Conservation (phyloP, 1,140 invertebrate species). For the Centruroides sculpturatus region DNA sequence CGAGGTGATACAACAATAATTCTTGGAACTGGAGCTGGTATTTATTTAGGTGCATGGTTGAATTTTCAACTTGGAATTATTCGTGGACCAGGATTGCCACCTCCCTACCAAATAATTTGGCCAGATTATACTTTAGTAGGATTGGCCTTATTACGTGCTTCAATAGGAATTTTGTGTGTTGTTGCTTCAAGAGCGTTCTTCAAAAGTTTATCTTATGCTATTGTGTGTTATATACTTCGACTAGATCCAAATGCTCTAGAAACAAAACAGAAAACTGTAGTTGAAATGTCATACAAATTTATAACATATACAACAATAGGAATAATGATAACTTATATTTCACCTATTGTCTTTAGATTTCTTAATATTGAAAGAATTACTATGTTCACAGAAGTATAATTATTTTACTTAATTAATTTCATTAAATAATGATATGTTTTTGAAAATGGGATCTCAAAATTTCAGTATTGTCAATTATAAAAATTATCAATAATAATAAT, state of each 20-base stretch:
- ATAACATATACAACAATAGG: constrained; percentile 58
- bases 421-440: no score
- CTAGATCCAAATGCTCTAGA: constrained; percentile 37
- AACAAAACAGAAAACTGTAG: constrained; percentile 25
- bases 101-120: constrained; percentile 62
- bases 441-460: no score
- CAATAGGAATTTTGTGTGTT: constrained; percentile 55
- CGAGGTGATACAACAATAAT: constrained; percentile 77
- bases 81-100: constrained; percentile 30
- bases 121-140: constrained; percentile 52
- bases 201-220: constrained; percentile 50
- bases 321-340: constrained; percentile 54
- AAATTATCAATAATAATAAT: no score
- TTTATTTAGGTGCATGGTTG: constrained; percentile 63
- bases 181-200: constrained; percentile 47
- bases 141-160: constrained; percentile 45
- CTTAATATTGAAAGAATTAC: constrained; percentile 60
- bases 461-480: no score
- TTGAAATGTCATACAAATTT: constrained; percentile 68
- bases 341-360: constrained; percentile 58
- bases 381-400: constrained; percentile 68
- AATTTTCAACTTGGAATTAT: constrained; percentile 62
- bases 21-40: constrained; percentile 59
- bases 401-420: not conserved
- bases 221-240: constrained; percentile 49